Percentiles rank a stretch among this genome's conserved stretches.
phyloP scores from a whole-genome alignment of 2,797 vertebrate species.

The Acipenser transmontanus region DNA sequence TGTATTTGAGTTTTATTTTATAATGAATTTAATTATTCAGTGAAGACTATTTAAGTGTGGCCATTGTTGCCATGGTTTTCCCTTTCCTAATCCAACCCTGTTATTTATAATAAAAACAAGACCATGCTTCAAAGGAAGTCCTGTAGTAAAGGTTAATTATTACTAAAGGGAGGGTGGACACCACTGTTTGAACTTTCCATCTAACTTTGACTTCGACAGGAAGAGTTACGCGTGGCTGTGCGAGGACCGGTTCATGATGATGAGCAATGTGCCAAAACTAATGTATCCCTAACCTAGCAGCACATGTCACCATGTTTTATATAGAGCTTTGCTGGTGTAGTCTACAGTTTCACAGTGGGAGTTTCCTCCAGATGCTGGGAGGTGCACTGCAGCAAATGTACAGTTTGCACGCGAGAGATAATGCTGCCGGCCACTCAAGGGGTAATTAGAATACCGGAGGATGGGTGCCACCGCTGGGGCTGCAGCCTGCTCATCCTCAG shows the following conservation, averaged over 20 bases:
- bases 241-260: slow-evolving; percentile 23
- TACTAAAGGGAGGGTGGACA: slow-evolving; percentile 74
- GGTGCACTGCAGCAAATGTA: not conserved
- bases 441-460: slow-evolving; percentile 10
- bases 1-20: slow-evolving; percentile 10
- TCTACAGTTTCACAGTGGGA: slow-evolving; percentile 13
- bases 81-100: slow-evolving; percentile 63
- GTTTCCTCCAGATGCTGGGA: slow-evolving; percentile 10
- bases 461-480: slow-evolving; percentile 10
- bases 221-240: slow-evolving; percentile 57
- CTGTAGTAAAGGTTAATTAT: slow-evolving; percentile 77
- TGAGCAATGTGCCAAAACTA: slow-evolving; percentile 31
- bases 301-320: not conserved
- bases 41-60: not conserved
- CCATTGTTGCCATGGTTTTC: slow-evolving; percentile 51
- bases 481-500: slow-evolving; percentile 10
- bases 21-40: slow-evolving; percentile 27
- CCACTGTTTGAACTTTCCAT: slow-evolving; percentile 53
- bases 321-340: slow-evolving; percentile 4
- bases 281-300: slow-evolving; percentile 18
- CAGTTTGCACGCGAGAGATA: slow-evolving; percentile 4
- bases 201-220: slow-evolving; percentile 57
- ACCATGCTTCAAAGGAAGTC: slow-evolving; percentile 66
- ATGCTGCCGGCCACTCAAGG: not conserved
- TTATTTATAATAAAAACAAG: slow-evolving; percentile 68